Conservation (phyloP, 1,140 invertebrate species). For the Spodoptera litura region DNA sequence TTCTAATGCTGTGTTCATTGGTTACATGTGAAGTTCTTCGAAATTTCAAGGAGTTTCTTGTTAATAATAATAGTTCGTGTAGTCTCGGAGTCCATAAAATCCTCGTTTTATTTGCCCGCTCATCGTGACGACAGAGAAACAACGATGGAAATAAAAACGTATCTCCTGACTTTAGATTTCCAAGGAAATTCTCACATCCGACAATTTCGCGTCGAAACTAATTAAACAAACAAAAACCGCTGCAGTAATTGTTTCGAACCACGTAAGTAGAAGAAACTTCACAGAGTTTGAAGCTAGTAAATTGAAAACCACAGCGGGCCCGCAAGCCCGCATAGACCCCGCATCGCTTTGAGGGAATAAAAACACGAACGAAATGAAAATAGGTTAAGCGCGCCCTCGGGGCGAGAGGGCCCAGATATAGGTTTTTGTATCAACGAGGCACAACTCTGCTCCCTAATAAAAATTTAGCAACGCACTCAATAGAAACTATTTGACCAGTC, state of each 20-base stretch:
- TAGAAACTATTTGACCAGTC: slow-evolving; percentile 47
- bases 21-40: too few relatives aligned
- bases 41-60: too few relatives aligned
- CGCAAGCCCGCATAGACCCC: slow-evolving; percentile 61
- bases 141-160: slow-evolving; percentile 10
- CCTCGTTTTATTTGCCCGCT: background rate
- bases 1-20: too few relatives aligned
- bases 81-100: background rate
- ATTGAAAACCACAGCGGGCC: slow-evolving; percentile 71
- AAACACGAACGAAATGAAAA: slow-evolving; percentile 74
- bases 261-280: slow-evolving; percentile 46
- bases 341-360: slow-evolving; percentile 70
- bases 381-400: slow-evolving; percentile 77
- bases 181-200: slow-evolving; percentile 34
- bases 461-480: slow-evolving; percentile 63
- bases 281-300: slow-evolving; percentile 59
- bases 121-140: background rate
- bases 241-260: slow-evolving; percentile 43
- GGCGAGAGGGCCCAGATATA: slow-evolving; percentile 61
- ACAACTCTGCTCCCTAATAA: slow-evolving; percentile 57
- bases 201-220: slow-evolving; percentile 34
- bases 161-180: slow-evolving; percentile 5
- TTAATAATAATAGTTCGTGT: background rate
- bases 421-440: slow-evolving; percentile 67
- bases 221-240: slow-evolving; percentile 45